Base-by-base conservation (phyloP, 1,140 invertebrate species). In the Pseudobourletiella spinata region DNA sequence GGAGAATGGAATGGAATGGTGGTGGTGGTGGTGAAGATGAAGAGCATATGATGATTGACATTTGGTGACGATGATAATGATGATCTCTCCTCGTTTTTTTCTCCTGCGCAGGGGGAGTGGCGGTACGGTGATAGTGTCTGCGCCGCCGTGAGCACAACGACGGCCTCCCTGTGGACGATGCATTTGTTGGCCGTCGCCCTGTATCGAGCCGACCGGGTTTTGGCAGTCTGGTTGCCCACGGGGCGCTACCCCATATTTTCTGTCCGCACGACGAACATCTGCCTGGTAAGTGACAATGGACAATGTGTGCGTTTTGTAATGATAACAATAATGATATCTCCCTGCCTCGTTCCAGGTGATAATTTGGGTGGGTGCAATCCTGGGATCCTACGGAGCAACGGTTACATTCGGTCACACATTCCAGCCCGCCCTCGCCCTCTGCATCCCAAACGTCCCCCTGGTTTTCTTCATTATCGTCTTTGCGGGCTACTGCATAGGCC, bases 81-180 rank as follows among this genome's bases (percentile, higher is more conserved):
- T n/a, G n/a, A n/a, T n/a, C n/a, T n/a, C n/a, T n/a, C n/a, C n/a
- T n/a, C n/a, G n/a, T n/a, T n/a, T n/a, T n/a, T n/a, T n/a, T n/a
- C n/a, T n/a, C n/a, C n/a, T n/a, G n/a, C n/a, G n/a, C 44, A 63
- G 68, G 66, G 68, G 16, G 59, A 66, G 14, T 74, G 72, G 72
- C 63, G 62, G 28, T 72, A 66, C 35, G 64, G 67, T 1, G 39
- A 59, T 14, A 50, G 50, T 14, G 57, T 73, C n/a, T 74, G 73
- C 50, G 52, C 66, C 3, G 57, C 70, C 11, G 71, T 72, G 39
- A 66, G 63, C 48, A 71, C 69, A 28, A 70, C 72, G 22, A 74
- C 73, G 42, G 71, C 73, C 1, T 54, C 69, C 1, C 61, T 70
- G 22, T 74, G 73, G 73, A 67, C 72, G n/a, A 73, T 74, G 71